Conservation (phyloP, 1,140 invertebrate species). For the Cyrtorhinus lividipennis region DNA sequence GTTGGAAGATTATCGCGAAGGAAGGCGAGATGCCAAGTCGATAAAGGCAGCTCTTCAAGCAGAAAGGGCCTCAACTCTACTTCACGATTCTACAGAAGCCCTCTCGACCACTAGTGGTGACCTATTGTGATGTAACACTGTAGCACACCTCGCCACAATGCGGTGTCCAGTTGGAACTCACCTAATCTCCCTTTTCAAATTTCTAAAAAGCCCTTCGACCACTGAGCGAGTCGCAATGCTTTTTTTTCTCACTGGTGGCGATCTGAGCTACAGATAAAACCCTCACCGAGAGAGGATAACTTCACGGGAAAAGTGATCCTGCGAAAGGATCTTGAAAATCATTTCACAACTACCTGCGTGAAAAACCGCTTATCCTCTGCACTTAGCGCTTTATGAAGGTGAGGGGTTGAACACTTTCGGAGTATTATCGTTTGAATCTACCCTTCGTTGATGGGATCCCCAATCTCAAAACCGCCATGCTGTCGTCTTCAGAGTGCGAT, state of each 20-base stretch:
- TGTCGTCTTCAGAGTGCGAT: no score
- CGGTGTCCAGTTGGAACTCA: neutral
- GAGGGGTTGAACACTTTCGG: neutral
- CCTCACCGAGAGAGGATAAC: neutral
- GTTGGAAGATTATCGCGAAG: no score
- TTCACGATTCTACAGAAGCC: neutral
- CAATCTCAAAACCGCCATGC: no score
- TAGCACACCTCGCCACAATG: neutral
- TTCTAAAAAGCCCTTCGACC: neutral
- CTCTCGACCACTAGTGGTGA: neutral
- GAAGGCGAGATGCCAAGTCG: no score
- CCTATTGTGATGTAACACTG: neutral
- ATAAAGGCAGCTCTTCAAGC: no score
- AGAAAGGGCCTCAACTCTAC: neutral
- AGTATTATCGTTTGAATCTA: neutral
- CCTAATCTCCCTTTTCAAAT: neutral
- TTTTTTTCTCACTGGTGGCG: neutral
- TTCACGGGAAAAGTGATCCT: neutral
- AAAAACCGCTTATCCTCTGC: neutral
- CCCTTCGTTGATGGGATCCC: no score
- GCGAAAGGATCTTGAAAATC: neutral
- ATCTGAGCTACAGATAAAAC: neutral
- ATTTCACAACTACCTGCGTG: constrained; percentile 1
- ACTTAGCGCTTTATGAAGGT: neutral
- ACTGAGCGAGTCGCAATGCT: neutral